A percentile compares a stretch with the other conserved stretches of the same genome.
These are phyloP conservation scores for Anarsia innoxiella DNA, from an alignment of 2,888 invertebrate species.

Conservation along the genomic window DNA sequence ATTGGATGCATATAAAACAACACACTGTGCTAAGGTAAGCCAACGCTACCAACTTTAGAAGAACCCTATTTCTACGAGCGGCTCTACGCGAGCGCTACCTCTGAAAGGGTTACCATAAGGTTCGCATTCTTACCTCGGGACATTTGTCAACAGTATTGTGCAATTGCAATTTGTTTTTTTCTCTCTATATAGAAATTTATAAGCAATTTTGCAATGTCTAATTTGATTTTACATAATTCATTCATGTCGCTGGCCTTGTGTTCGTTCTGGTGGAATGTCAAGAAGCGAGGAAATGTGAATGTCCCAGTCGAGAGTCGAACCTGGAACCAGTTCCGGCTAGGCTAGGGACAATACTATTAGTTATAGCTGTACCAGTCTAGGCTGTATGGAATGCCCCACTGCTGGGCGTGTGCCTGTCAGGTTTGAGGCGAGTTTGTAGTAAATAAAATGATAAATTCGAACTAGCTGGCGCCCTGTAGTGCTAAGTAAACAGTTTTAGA, in stretches of 20 bases:
- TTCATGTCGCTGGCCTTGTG: conserved; percentile 27
- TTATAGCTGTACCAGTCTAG: too few relatives aligned
- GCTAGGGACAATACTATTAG: neutral
- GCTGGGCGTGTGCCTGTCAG: too few relatives aligned
- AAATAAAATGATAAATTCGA: too few relatives aligned
- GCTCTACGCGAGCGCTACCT: conserved; percentile 38
- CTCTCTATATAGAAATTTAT: conserved; percentile 28
- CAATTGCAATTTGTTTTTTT: conserved; percentile 24
- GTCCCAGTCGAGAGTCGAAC: conserved; percentile 11
- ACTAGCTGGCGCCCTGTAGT: too few relatives aligned
- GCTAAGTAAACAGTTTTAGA: too few relatives aligned
- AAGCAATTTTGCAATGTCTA: conserved; percentile 11
- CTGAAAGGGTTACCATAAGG: conserved; percentile 43
- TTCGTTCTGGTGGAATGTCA: conserved; percentile 11
- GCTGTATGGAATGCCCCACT: too few relatives aligned
- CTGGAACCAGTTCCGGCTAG: conserved; percentile 9
- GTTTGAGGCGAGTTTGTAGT: too few relatives aligned
- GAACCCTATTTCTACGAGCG: conserved; percentile 37
- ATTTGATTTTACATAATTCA: conserved; percentile 16
- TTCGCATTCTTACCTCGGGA: conserved; percentile 47
- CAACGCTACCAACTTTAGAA: conserved; percentile 39
- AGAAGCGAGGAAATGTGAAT: conserved; percentile 22
- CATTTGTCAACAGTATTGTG: conserved; percentile 59
- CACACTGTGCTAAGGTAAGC: conserved; percentile 51
- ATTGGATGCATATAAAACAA: conserved; percentile 45